These are phyloP conservation scores for Dromaius novaehollandiae DNA, from an alignment of 2,113 vertebrate species.

Conservation along the genomic window DNA sequence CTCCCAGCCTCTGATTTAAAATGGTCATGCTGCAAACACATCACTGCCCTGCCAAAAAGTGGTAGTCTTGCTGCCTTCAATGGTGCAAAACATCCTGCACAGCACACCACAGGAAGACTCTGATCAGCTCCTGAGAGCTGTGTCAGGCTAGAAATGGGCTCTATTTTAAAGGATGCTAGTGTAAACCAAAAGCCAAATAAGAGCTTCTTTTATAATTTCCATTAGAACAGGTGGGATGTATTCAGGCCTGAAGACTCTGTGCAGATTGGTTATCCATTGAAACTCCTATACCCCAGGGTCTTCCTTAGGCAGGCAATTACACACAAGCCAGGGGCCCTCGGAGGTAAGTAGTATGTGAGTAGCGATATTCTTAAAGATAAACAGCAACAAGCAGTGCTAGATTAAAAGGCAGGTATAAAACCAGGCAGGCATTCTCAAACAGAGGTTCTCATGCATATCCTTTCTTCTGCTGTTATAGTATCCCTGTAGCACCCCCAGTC, in stretches of 20 bases:
- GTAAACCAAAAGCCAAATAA: background rate
- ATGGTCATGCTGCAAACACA: background rate
- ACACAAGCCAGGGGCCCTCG: background rate
- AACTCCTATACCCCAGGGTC: background rate
- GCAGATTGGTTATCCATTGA: background rate
- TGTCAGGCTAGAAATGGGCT: background rate
- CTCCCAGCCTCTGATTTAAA: background rate
- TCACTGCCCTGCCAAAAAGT: rapidly evolving
- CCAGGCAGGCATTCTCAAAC: background rate
- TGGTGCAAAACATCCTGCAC: background rate
- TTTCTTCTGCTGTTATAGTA: background rate
- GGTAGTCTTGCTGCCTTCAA: rapidly evolving
- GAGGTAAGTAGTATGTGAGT: background rate
- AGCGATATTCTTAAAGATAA: background rate
- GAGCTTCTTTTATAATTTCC: background rate
- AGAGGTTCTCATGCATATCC: background rate
- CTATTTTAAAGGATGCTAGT: background rate
- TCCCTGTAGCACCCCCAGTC: background rate
- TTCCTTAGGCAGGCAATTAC: background rate
- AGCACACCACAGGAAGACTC: background rate
- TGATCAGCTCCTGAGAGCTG: background rate
- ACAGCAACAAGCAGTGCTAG: background rate
- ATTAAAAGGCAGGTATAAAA: background rate
- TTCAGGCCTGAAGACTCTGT: background rate
- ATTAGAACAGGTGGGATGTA: background rate